These are phyloP conservation scores for Chunga burmeisteri DNA, from an alignment of 2,113 vertebrate species.

Conservation along the genomic window DNA sequence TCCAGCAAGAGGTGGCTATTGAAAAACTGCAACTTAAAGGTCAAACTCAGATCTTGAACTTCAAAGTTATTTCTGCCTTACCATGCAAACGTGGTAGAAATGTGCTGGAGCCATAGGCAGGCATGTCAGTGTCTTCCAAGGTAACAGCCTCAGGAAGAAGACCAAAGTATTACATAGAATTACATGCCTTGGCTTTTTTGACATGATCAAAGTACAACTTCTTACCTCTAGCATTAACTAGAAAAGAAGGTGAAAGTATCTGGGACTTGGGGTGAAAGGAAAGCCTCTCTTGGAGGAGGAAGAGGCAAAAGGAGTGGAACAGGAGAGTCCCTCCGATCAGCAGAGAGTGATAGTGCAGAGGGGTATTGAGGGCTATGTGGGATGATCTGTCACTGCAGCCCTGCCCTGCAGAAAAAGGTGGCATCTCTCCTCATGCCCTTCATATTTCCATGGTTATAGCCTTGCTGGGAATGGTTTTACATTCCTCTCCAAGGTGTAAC, in stretches of 20 bases:
- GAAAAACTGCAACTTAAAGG: background rate
- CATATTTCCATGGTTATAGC: background rate
- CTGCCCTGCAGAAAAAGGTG: background rate
- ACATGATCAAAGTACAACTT: background rate
- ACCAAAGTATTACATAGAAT: background rate
- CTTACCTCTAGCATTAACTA: background rate
- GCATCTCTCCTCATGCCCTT: background rate
- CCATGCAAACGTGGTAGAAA: background rate
- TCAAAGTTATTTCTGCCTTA: background rate
- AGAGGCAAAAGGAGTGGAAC: background rate
- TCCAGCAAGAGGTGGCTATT: background rate
- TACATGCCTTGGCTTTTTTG: background rate
- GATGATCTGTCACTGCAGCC: background rate
- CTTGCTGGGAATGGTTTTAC: background rate
- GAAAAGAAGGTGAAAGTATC: background rate
- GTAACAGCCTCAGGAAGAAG: accelerated
- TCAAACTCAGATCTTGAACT: background rate
- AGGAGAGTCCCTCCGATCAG: background rate
- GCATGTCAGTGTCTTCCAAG: background rate
- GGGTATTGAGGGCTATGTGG: accelerated
- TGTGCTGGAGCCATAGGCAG: background rate
- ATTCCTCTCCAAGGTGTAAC: background rate
- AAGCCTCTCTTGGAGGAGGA: background rate
- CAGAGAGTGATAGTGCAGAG: background rate
- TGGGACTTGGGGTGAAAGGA: background rate